Base-by-base conservation (phyloP, 2,797 vertebrate genomes). In the Apogon talboti region DNA sequence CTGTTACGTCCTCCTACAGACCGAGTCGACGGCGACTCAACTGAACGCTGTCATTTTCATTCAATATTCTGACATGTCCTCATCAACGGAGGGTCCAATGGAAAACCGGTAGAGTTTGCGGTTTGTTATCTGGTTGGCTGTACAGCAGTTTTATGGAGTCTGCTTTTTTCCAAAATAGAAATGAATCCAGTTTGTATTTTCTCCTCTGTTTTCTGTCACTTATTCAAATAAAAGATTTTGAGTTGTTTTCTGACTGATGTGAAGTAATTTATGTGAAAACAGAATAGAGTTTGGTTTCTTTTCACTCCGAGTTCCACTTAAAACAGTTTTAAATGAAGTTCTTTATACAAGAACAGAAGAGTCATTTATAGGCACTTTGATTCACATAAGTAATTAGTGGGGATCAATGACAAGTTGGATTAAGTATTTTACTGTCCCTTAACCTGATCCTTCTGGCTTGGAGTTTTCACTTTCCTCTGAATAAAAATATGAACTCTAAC, bases 161-260 rank as follows among this genome's bases (percentile, higher is more conserved):
- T 87, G 56, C 77, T 60, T 69, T 83, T 88, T 89, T 85, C 75
- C 84, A 87, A 59, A 50, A 53, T 68, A 78, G 61, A 76, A 87
- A 71, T 58, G 70, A 60, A 83, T 89, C 60, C 84, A 70, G 70
- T 93, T 90, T 91, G 86, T 90, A 88, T 88, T 91, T 91, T 82
- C 79, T 84, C 65, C 77, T 71, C 74, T 87, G 84, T 50, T 66
- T 73, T 80, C 57, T 84, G 76, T 88, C 71, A 59, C 66, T 65
- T 71, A 62, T 83, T 77, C 65, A 67, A 92, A 91, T 87, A 87
- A 92, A 90, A 78, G 37, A 74, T 19, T 13, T 11, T 51, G 38
- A 71, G 35, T 35, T 71, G 19, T 48, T 49, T 67, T 61, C 19
- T 75, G 6, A 0, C 49, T 75, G 48, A 61, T 21, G 71, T 56